Conservation (phyloP, 2,113 vertebrate genomes). For the Nanger granti region DNA sequence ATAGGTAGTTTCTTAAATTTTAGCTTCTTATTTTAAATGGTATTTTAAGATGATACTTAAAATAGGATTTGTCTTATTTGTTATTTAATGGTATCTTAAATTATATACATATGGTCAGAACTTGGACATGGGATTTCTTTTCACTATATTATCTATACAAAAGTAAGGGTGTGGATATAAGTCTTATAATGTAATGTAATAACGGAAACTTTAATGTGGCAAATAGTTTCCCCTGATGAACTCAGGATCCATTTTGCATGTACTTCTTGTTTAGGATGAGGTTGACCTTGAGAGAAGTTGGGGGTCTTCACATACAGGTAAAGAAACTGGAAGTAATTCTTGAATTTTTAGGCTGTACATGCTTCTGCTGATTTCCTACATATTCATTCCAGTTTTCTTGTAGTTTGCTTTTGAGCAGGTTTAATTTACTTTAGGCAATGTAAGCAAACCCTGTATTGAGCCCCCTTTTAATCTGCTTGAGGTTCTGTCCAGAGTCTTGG, state of each 20-base stretch:
- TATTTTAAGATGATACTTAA: neutral
- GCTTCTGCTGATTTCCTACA: neutral
- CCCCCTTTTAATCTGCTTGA: neutral
- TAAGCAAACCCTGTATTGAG: neutral
- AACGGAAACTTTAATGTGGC: conserved; percentile 17
- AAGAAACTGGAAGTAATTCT: conserved; percentile 46
- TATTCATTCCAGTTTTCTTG: conserved; percentile 13
- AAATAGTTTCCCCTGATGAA: conserved; percentile 28
- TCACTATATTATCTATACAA: neutral
- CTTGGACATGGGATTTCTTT: conserved; percentile 24
- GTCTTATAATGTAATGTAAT: neutral
- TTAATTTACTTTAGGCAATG: conserved; percentile 23
- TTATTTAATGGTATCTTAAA: neutral
- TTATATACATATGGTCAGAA: neutral
- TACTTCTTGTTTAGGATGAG: neutral
- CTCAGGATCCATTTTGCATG: conserved; percentile 12
- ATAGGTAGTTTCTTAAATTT: conserved; percentile 5
- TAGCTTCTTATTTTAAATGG: neutral
- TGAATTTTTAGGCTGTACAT: conserved; percentile 22
- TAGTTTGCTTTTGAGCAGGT: conserved; percentile 32
- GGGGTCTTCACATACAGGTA: neutral
- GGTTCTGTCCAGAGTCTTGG: neutral
- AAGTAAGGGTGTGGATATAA: neutral
- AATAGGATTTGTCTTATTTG: neutral
- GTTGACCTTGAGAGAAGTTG: neutral